phyloP scores from a whole-genome alignment of 2,797 vertebrate species.

The Acrocephalus scirpaceus region DNA sequence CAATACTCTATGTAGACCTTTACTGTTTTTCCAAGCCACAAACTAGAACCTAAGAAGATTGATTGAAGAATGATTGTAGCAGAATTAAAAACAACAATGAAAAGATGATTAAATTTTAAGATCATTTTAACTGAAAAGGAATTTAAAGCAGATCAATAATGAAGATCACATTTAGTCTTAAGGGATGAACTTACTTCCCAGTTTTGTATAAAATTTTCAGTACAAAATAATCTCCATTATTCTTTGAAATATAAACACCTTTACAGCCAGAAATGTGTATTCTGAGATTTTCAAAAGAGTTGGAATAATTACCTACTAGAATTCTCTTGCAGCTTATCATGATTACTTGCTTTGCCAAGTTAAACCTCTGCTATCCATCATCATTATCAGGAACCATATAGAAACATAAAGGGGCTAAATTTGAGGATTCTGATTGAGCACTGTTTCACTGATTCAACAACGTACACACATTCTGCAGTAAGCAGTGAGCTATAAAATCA shows the following conservation, averaged over 20 bases:
- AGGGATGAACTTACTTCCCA: background rate
- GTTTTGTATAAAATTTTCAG: background rate
- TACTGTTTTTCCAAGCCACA: background rate
- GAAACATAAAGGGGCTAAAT: background rate
- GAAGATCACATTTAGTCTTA: background rate
- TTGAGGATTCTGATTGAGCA: background rate
- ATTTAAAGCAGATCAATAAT: background rate
- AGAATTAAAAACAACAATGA: background rate
- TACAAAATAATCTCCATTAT: background rate
- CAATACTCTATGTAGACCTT: background rate
- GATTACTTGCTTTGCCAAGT: background rate
- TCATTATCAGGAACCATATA: background rate
- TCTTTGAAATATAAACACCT: background rate
- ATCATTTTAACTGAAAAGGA: background rate
- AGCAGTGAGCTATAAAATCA: background rate
- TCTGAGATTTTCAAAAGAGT: background rate
- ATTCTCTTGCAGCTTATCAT: background rate
- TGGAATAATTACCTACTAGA: background rate
- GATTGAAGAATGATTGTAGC: background rate
- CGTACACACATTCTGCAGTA: background rate
- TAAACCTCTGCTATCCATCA: background rate
- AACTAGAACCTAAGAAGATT: background rate
- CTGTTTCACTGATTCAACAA: background rate
- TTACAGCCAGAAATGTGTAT: background rate
- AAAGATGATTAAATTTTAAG: background rate